phyloP scores from a whole-genome alignment of 2,113 vertebrate genomes.

The Varanus komodoensis region DNA sequence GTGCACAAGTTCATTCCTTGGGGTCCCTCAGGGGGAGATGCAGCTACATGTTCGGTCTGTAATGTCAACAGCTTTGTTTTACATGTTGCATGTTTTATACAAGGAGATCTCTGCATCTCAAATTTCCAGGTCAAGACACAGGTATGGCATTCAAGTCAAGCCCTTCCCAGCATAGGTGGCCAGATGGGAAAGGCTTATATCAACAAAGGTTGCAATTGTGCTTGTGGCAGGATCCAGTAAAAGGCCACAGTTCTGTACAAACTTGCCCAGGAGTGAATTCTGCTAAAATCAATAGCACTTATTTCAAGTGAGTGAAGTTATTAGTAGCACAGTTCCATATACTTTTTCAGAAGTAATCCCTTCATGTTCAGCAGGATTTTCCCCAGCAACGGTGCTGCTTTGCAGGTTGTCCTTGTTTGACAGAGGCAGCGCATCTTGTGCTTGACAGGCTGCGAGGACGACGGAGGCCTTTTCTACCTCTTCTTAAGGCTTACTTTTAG shows the following conservation, averaged over 20 bases:
- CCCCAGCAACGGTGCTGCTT: neutral
- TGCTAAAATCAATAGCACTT: neutral
- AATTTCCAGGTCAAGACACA: neutral
- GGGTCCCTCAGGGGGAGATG: conserved; percentile 5
- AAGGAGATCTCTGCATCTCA: neutral
- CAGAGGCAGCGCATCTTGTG: too few species aligned
- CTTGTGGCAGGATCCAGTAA: neutral
- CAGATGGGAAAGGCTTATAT: neutral
- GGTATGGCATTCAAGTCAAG: neutral
- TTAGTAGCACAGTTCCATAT: neutral
- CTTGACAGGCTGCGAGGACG: too few species aligned
- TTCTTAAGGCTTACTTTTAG: neutral
- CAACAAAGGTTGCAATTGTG: neutral
- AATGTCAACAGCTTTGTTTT: neutral
- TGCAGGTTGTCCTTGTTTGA: too few species aligned
- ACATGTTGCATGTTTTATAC: neutral
- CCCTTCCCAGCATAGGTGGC: neutral
- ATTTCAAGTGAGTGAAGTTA: neutral
- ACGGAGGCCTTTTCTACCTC: neutral
- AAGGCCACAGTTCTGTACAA: neutral
- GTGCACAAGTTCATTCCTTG: conserved; percentile 4
- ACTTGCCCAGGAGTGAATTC: neutral
- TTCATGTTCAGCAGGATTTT: neutral
- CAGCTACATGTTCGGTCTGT: neutral
- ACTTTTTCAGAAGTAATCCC: neutral